phyloP scores from a whole-genome alignment of 92 coral and sea anemone genomes.

The Heliopora coerulea region DNA sequence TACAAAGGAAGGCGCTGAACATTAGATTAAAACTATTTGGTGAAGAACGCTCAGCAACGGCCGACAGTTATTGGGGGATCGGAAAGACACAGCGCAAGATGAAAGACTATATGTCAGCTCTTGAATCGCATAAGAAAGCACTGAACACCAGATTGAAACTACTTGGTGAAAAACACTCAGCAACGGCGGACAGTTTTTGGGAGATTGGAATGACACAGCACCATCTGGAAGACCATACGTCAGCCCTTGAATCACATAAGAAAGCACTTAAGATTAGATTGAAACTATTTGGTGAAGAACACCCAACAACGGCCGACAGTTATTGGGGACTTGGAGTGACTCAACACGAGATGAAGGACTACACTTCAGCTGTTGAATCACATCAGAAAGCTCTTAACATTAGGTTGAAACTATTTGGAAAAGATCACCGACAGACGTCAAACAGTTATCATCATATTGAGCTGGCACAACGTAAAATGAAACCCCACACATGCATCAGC shows the following conservation, averaged over 20 bases:
- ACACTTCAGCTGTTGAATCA: background rate
- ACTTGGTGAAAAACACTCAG: conserved; percentile 16
- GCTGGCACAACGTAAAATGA: background rate
- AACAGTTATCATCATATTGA: background rate
- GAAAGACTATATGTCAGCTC: conserved; percentile 1
- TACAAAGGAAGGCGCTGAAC: conserved; percentile 3
- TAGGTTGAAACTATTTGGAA: background rate
- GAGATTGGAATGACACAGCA: background rate
- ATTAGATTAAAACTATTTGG: conserved; percentile 12
- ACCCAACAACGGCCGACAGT: background rate
- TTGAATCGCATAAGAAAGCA: background rate
- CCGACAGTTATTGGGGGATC: background rate
- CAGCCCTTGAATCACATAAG: conserved; percentile 23
- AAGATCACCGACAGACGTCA: conserved; percentile 16
- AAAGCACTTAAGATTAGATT: background rate
- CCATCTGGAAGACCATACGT: background rate
- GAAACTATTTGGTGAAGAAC: conserved; percentile 27
- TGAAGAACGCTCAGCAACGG: background rate
- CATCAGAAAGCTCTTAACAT: background rate
- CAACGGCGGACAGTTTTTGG: conserved; percentile 6
- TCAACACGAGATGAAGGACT: background rate
- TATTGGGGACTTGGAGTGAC: background rate
- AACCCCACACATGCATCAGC: background rate
- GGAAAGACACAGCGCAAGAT: background rate
- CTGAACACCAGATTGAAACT: background rate